Percentiles rank a stretch among this genome's conserved stretches.
Conservation (phyloP, 2,113 vertebrate species). For the Saguinus imperator region DNA sequence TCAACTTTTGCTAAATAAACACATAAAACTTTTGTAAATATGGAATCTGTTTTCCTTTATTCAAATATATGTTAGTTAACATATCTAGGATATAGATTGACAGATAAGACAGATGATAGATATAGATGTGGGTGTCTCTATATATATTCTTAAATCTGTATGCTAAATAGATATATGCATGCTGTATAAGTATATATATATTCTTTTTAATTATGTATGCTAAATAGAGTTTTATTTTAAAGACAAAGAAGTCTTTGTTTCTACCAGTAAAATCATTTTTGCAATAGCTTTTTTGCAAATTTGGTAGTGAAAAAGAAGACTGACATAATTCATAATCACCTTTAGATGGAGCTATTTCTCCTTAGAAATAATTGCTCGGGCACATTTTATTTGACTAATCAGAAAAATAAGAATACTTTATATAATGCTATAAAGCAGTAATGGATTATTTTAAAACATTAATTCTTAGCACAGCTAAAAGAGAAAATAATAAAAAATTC, state of each 20-base stretch:
- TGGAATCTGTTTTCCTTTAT: not conserved
- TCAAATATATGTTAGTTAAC: not conserved
- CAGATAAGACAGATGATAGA: not conserved
- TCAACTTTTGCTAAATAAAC: not conserved
- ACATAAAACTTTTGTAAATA: not conserved
- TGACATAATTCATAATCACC: not conserved
- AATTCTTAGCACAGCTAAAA: constrained; percentile 23
- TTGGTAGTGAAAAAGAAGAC: not conserved
- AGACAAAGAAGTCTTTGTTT: not conserved
- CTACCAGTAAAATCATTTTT: not conserved
- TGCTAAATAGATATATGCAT: not conserved
- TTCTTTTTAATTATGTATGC: not conserved
- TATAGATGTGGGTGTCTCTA: not conserved
- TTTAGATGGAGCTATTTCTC: constrained; percentile 64
- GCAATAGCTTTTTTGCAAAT: not conserved
- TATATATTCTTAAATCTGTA: not conserved
- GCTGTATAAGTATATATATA: too few species aligned
- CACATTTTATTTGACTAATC: not conserved
- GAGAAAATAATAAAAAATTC: not conserved
- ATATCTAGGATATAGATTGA: not conserved
- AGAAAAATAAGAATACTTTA: constrained; percentile 22
- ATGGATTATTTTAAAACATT: not conserved
- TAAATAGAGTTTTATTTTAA: not conserved
- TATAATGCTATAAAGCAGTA: not conserved
- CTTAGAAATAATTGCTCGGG: not conserved